Conservation (phyloP, 2,113 vertebrate genomes). For the Thinocorus orbignyianus region DNA sequence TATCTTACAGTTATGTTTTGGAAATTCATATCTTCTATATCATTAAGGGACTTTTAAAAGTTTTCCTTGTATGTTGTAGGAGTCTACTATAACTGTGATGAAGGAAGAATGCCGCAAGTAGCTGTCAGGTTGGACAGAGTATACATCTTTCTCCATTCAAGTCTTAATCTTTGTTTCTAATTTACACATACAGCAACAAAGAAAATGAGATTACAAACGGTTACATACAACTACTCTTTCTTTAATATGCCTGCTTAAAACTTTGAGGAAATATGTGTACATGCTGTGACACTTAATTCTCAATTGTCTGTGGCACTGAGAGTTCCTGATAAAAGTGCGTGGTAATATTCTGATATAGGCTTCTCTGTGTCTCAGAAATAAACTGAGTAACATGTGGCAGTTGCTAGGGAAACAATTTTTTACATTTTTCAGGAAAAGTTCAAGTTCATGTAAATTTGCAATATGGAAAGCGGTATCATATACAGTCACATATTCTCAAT, state of each 20-base stretch:
- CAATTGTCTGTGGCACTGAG: not conserved
- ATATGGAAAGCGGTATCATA: slow-evolving; percentile 19
- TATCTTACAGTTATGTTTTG: not conserved
- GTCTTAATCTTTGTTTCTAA: not conserved
- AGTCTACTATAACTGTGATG: not conserved
- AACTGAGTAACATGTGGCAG: slow-evolving; percentile 58
- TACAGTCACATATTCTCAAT: slow-evolving; percentile 6
- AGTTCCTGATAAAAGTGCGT: slow-evolving; percentile 6
- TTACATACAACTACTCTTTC: not conserved
- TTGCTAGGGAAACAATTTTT: slow-evolving; percentile 75
- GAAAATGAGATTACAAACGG: not conserved
- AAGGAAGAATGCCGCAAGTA: not conserved
- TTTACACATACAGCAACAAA: not conserved
- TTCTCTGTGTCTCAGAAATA: slow-evolving; percentile 17
- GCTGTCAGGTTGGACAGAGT: not conserved
- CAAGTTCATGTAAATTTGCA: slow-evolving; percentile 58
- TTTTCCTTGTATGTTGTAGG: not conserved
- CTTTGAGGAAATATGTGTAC: not conserved
- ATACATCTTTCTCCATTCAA: not conserved
- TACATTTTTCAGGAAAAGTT: slow-evolving; percentile 64
- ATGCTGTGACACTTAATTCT: not conserved
- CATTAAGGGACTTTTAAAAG: not conserved
- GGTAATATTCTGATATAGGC: slow-evolving; percentile 26
- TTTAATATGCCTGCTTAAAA: not conserved
- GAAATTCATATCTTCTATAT: not conserved